Conservation (phyloP, 2,113 vertebrate species). For the Psilopsiagon aymara region DNA sequence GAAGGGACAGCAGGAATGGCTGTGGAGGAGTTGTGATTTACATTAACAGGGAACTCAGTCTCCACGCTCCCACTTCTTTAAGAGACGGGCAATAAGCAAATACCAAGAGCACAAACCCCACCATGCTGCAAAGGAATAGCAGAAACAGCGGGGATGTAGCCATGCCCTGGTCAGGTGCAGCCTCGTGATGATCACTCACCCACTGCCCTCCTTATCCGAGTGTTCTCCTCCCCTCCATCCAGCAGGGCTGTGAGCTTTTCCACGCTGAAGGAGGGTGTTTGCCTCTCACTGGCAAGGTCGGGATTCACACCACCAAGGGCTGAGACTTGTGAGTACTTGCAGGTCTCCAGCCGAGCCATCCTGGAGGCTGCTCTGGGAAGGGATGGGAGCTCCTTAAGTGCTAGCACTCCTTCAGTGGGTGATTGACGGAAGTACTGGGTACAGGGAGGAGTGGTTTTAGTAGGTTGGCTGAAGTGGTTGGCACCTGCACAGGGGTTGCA, state of each 20-base stretch:
- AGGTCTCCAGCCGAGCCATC: slow-evolving; percentile 54
- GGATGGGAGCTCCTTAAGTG: neutral
- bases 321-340: neutral
- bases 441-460: neutral
- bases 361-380: neutral
- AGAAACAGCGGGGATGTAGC: fast-evolving
- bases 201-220: slow-evolving; percentile 54
- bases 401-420: neutral
- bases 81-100: neutral
- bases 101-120: neutral
- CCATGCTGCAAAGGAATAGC: neutral
- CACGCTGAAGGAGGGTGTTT: slow-evolving; percentile 53
- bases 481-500: neutral
- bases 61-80: neutral
- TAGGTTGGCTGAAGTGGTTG: neutral
- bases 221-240: slow-evolving; percentile 54
- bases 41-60: neutral
- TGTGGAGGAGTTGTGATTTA: neutral
- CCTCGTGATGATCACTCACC: slow-evolving; percentile 53
- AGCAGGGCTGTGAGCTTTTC: slow-evolving; percentile 73
- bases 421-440: neutral
- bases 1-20: neutral
- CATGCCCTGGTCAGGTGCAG: fast-evolving
- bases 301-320: slow-evolving; percentile 57
- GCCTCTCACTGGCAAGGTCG: slow-evolving; percentile 69